Evolutionary conservation across 2,113 vertebrate species (phyloP).

Genomic region (Pelecanus crispus): DNA sequence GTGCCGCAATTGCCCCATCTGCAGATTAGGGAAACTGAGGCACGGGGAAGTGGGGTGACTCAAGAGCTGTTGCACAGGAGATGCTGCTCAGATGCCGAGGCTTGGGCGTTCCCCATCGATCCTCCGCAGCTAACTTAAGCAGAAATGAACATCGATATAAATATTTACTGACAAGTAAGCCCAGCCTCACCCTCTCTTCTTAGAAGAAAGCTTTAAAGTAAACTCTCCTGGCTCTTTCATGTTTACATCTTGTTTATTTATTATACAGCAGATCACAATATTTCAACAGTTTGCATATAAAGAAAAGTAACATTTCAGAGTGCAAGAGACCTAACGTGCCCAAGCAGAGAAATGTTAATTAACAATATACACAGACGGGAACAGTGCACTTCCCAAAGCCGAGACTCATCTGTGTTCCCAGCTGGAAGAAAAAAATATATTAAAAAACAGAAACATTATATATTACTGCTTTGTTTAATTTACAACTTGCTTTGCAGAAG

Average conservation of each 20-base stretch:
- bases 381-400: slow-evolving; percentile 62
- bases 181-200: slow-evolving; percentile 56
- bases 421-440: slow-evolving; percentile 63
- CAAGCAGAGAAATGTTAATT: slow-evolving; percentile 69
- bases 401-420: slow-evolving; percentile 50
- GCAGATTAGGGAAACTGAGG: slow-evolving; percentile 66
- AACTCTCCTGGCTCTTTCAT: slow-evolving; percentile 54
- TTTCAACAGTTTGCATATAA: slow-evolving; percentile 66
- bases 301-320: slow-evolving; percentile 67
- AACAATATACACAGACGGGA: slow-evolving; percentile 69
- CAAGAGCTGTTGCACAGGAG: slow-evolving; percentile 59
- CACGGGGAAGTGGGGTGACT: slow-evolving; percentile 60
- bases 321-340: slow-evolving; percentile 60
- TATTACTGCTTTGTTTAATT: slow-evolving; percentile 68
- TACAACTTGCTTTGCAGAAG: slow-evolving; percentile 66
- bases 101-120: slow-evolving; percentile 63
- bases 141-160: slow-evolving; percentile 65
- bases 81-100: slow-evolving; percentile 41
- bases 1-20: slow-evolving; percentile 51
- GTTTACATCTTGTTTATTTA: slow-evolving; percentile 65
- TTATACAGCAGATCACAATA: slow-evolving; percentile 67
- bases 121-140: slow-evolving; percentile 54
- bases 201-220: slow-evolving; percentile 43
- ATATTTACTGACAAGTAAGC: slow-evolving; percentile 65
- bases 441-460: slow-evolving; percentile 62